Evolutionary conservation across 37 sponge, comb jelly and placozoan genomes (phyloP).

Genomic region (Halichondria panicea): DNA sequence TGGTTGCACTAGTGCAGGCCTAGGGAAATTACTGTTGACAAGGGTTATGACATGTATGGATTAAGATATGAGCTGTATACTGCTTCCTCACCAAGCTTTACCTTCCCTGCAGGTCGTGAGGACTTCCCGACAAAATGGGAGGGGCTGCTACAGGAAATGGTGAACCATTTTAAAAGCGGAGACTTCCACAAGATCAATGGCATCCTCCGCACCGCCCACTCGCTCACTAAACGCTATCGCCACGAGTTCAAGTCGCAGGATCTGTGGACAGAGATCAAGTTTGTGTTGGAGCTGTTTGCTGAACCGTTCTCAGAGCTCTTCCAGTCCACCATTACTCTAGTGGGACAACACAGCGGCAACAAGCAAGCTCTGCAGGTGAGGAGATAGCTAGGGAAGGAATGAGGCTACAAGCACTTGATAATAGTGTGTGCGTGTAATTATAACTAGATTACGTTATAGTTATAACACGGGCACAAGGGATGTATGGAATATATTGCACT

Average conservation of each 20-base stretch:
- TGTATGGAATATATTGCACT: no score
- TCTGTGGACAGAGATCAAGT: conserved; percentile 93
- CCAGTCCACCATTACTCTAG: conserved; percentile 74
- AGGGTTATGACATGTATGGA: no score
- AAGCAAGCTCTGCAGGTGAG: conserved; percentile 66
- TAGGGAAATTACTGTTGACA: no score
- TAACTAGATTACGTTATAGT: no score
- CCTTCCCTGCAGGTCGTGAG: conserved; percentile 40
- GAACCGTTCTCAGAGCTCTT: conserved; percentile 83
- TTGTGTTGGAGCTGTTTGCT: conserved; percentile 90
- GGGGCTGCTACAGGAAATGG: conserved; percentile 88
- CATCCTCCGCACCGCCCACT: conserved; percentile 96
- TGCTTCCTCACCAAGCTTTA: no score
- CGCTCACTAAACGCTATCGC: conserved; percentile 91
- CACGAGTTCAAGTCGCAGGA: conserved; percentile 95
- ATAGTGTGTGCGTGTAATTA: no score
- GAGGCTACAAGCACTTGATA: no score
- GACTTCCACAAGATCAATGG: conserved; percentile 98
- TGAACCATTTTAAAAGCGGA: conserved; percentile 77
- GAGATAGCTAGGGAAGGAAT: not conserved
- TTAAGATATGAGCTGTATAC: no score
- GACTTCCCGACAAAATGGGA: conserved; percentile 97
- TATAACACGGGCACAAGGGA: no score
- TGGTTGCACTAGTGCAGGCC: no score
- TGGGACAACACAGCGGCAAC: conserved; percentile 73